These are phyloP conservation scores for Cyclophora albipunctata DNA, from an alignment of 2,888 invertebrate species.

Conservation along the genomic window DNA sequence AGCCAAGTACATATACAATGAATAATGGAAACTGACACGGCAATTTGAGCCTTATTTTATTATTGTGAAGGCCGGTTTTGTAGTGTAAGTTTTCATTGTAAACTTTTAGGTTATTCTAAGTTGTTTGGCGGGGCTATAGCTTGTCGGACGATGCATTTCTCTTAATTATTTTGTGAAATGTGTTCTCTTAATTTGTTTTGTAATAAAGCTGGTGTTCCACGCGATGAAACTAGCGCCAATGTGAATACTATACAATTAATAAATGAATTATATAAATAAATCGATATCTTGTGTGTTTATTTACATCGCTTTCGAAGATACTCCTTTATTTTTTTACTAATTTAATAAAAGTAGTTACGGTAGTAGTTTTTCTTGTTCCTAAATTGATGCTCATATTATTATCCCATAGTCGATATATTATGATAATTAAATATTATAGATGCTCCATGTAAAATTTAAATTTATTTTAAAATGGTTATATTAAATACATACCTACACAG, in stretches of 20 bases:
- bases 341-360: too few relatives aligned
- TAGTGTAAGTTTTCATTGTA: neutral
- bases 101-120: neutral
- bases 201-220: constrained; percentile 67
- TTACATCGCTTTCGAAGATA: neutral
- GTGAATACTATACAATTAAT: constrained; percentile 75
- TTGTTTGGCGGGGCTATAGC: constrained; percentile 26
- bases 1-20: constrained; percentile 23
- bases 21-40: constrained; percentile 1
- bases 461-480: too few relatives aligned
- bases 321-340: neutral
- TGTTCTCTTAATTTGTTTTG: constrained; percentile 61
- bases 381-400: too few relatives aligned
- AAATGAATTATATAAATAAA: constrained; percentile 73
- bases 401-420: too few relatives aligned
- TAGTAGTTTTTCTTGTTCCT: too few relatives aligned
- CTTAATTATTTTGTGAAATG: constrained; percentile 63
- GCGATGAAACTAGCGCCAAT: constrained; percentile 66
- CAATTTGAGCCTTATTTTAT: constrained; percentile 7
- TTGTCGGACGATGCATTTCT: constrained; percentile 69
- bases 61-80: constrained; percentile 3
- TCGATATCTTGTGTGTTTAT: constrained; percentile 27
- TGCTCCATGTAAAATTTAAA: too few relatives aligned
- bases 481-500: too few relatives aligned
- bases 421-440: too few relatives aligned